phyloP scores from a whole-genome alignment of 2,888 invertebrate species.

The Craniophora ligustri region DNA sequence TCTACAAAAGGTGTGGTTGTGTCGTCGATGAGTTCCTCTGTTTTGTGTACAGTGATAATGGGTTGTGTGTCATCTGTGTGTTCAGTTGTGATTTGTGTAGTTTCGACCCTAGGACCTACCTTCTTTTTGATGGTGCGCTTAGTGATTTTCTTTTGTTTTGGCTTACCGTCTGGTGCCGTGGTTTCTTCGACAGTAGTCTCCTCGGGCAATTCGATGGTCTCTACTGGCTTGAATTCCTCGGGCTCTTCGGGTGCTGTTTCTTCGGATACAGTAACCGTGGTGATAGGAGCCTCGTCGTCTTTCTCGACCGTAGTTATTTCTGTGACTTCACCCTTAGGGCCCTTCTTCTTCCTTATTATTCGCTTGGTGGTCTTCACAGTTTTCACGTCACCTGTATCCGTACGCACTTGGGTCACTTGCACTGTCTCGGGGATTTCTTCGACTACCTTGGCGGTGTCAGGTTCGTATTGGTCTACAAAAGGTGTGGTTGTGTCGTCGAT shows the following conservation, averaged over 20 bases:
- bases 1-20: slow-evolving; percentile 5
- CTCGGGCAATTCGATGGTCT: neutral
- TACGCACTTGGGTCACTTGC: too few species aligned
- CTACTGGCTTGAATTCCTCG: neutral
- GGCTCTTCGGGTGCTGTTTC: neutral
- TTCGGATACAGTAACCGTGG: neutral
- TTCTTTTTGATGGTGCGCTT: neutral
- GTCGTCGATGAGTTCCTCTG: slow-evolving; percentile 10
- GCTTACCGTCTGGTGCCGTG: neutral
- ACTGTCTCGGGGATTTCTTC: too few species aligned
- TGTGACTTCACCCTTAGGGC: neutral
- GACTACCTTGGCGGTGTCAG: too few species aligned
- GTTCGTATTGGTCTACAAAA: too few species aligned
- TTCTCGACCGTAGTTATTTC: neutral
- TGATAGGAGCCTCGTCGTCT: neutral
- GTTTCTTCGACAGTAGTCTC: neutral
- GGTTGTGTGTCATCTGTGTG: neutral
- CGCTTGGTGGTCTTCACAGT: too few species aligned
- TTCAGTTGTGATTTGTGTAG: neutral
- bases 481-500: slow-evolving; percentile 6
- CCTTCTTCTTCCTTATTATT: neutral
- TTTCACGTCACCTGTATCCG: too few species aligned
- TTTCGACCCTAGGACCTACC: neutral
- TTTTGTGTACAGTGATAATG: neutral
- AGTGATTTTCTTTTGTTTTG: neutral